Conservation (phyloP, 2,113 vertebrate species). For the Misgurnus anguillicaudatus region DNA sequence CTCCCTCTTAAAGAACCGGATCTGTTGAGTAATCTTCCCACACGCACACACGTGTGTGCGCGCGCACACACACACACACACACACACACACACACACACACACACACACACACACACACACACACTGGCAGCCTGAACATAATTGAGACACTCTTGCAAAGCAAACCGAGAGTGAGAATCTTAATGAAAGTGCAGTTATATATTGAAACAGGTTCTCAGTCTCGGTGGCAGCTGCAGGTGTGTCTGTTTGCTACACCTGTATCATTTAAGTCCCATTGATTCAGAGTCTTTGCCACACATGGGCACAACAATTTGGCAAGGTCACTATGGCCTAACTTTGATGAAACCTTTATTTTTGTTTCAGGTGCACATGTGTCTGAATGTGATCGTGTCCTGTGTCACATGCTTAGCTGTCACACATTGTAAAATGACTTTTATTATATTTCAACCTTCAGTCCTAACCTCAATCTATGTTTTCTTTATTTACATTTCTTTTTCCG, state of each 20-base stretch:
- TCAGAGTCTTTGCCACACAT: conserved; percentile 26
- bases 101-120: conserved; percentile 24
- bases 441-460: no score
- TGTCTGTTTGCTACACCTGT: conserved; percentile 18
- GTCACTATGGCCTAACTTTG: neutral
- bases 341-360: conserved; percentile 5
- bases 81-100: neutral
- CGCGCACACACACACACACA: conserved; percentile 28
- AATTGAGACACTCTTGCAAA: neutral
- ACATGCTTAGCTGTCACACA: neutral
- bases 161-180: conserved; percentile 12
- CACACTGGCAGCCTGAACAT: neutral
- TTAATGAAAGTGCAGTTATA: neutral
- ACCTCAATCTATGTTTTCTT: no score
- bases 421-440: no score
- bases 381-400: neutral
- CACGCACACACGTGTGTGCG: conserved; percentile 7
- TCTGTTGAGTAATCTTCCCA: conserved; percentile 55
- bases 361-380: conserved; percentile 7
- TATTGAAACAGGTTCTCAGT: neutral
- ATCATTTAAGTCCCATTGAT: conserved; percentile 46
- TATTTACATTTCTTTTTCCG: no score
- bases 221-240: conserved; percentile 32
- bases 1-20: conserved; percentile 42
- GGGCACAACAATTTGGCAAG: conserved; percentile 17